Evolutionary conservation across 2,888 invertebrate species (phyloP), one percentile per base, ranked within the genome.

Genomic region (Andrena camellia): DNA sequence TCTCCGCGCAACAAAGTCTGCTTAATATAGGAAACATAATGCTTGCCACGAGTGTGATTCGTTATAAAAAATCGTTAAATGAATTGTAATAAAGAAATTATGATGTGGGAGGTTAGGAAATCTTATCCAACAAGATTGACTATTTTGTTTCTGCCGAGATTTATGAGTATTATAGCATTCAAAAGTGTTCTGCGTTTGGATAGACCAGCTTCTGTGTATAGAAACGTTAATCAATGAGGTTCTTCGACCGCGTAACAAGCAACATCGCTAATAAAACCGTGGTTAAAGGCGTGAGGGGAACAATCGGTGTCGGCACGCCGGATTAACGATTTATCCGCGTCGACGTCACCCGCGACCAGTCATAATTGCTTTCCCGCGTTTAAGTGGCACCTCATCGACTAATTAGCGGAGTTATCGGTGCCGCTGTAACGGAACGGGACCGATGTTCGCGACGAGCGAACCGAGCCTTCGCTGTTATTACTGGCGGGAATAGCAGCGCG

Each of bases 391-490:
- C 70, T 80, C 82, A 83, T 82, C 86, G 88, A 79, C 85, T 86
- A 88, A 88, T 88, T 88, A 88, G 76, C 79, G 62, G 71, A 83
- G 68, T 81, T 86, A 79, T 78, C 81, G 75, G 77, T 64, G 78
- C 60, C 69, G 31, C 63, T 72, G 67, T 72, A 75, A 78, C 75
- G 33, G 63, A 70, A 59, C 57, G 35, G 23, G 57, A 60, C 73
- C 78, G 74, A n/a, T 26, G 64, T 77, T 62, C 68, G 79, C 64
- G 63, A 50, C 72, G 54, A 73, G 73, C 52, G 64, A 57, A 17
- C 42, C 42, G 42, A 26, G 70, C 64, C 71, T 42, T 29, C 76
- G 42, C 20, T 62, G 74, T 70, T 77, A 75, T 82, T 79, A 62
- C 71, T 5, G 35, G 13, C 59, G 60, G 48, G 62, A 54, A 72